Evolutionary conservation across 2,888 invertebrate species (phyloP).

Genomic region (Punctoribates punctum): DNA sequence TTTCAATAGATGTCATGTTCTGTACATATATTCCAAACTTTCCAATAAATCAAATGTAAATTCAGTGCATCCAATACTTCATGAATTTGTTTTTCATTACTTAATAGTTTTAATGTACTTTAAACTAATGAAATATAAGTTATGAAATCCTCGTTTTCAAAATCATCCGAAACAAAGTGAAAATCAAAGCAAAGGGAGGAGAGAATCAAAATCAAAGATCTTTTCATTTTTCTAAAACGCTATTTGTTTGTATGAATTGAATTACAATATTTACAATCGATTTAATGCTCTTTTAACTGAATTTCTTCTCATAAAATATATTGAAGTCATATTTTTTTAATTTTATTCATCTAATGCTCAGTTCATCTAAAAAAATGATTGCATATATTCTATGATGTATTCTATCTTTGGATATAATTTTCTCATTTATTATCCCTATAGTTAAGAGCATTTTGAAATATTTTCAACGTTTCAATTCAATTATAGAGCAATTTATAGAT

Average conservation of each 20-base stretch:
- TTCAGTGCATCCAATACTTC: constrained; percentile 22
- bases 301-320: constrained; percentile 25
- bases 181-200: too few species aligned
- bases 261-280: constrained; percentile 28
- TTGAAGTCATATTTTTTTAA: neutral
- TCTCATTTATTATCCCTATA: constrained; percentile 9
- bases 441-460: constrained; percentile 16
- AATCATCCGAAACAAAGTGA: too few species aligned
- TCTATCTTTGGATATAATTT: constrained; percentile 20
- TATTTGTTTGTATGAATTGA: neutral
- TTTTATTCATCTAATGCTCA: constrained; percentile 20
- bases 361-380: constrained; percentile 19
- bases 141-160: constrained; percentile 1
- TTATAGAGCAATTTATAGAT: constrained; percentile 9
- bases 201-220: neutral
- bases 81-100: constrained; percentile 6
- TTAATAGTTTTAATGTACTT: constrained; percentile 21
- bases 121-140: neutral
- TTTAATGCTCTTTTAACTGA: constrained; percentile 21
- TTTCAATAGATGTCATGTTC: constrained; percentile 6
- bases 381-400: constrained; percentile 13
- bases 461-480: neutral
- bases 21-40: constrained; percentile 31
- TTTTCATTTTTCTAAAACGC: constrained; percentile 8
- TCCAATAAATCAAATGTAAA: constrained; percentile 13